Evolutionary conservation across 1,140 invertebrate genomes (phyloP).

Genomic region (Harlomillsia oculata): DNA sequence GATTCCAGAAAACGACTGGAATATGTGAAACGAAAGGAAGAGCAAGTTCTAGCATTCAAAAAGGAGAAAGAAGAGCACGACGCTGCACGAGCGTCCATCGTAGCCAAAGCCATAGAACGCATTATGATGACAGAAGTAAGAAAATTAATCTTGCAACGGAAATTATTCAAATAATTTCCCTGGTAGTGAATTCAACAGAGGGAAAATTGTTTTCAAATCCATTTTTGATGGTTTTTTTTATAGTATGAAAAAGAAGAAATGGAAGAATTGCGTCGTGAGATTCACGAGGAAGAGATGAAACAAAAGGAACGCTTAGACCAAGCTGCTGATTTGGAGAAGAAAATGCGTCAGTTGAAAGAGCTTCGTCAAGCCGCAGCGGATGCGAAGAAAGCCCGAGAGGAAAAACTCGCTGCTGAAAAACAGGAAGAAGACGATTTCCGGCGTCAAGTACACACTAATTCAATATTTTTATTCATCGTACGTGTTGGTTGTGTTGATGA

Average conservation of each 20-base stretch:
- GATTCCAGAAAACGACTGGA: slow-evolving; percentile 14
- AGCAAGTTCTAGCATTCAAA: slow-evolving; percentile 10
- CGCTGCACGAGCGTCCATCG: slow-evolving; percentile 22
- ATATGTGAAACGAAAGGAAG: slow-evolving; percentile 21
- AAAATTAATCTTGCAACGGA: neutral
- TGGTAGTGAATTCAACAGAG: neutral
- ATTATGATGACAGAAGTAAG: slow-evolving; percentile 29
- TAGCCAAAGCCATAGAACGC: slow-evolving; percentile 28
- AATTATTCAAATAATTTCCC: neutral
- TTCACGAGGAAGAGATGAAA: slow-evolving; percentile 31
- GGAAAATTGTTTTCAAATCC: neutral
- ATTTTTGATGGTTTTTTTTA: too few species aligned
- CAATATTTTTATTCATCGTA: neutral
- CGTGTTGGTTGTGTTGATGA: neutral
- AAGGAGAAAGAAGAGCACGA: slow-evolving; percentile 25
- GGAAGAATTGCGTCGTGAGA: slow-evolving; percentile 29
- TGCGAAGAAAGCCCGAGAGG: slow-evolving; percentile 19
- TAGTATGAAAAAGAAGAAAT: slow-evolving; percentile 29
- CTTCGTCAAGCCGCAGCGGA: slow-evolving; percentile 26
- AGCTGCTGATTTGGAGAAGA: slow-evolving; percentile 17
- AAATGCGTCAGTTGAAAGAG: slow-evolving; percentile 18
- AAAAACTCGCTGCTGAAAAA: slow-evolving; percentile 25
- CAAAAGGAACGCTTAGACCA: slow-evolving; percentile 23
- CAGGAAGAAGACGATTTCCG: slow-evolving; percentile 30
- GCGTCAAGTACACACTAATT: slow-evolving; percentile 12